Evolutionary conservation across 1,140 invertebrate species (phyloP), one percentile per base, ranked within the genome.

Genomic region (Zaprionus gabonicus): DNA sequence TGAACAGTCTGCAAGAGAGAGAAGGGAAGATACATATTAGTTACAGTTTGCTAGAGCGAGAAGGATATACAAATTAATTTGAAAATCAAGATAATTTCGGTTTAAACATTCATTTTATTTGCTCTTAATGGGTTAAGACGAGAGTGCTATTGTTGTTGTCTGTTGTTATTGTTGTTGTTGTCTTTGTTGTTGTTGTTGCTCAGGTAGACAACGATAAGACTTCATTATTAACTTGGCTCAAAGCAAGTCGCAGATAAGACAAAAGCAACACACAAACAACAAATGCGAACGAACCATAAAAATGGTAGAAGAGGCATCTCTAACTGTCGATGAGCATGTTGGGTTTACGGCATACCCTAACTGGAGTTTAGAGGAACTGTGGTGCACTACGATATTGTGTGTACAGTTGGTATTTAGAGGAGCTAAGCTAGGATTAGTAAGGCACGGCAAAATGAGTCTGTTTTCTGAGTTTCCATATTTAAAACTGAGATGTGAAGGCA

Each of bases 261-360:
- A 23, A 10, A 20, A 51, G 25, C 28, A 6, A n/a, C 13, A 36
- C 7, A 63, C 46, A 63, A 25, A 58, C 17, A 36, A 57, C 55
- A 59, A 64, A 55, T n/a, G 46, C 15, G 15, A 58, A 57, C 97
- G 92, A 98, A 98, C 60, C 28, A 56, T 46, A 71, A 65, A 28
- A 27, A 12, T 17, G 27, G 56, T 41, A 49, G 56, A 58, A 13
- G 10, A 12, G 4, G 7, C 46, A 51, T 23, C 46, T 25, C 10
- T 12, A 51, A 25, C 51, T 56, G 38, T 56, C 36, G 25, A 6
- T 66, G 34, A 12, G 53, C 64, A 66, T 56, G 17, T 20, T 51
- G 46, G 46, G 9, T 51, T 51, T 51, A 51, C 25, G 20, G 20
- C 10, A 51, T 51, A 51, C 46, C 3, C 46, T 51, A 20, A 49